Evolutionary conservation across 2,888 invertebrate species (phyloP), one percentile per base, ranked within the genome.

Genomic region (Cactoblastis cactorum): DNA sequence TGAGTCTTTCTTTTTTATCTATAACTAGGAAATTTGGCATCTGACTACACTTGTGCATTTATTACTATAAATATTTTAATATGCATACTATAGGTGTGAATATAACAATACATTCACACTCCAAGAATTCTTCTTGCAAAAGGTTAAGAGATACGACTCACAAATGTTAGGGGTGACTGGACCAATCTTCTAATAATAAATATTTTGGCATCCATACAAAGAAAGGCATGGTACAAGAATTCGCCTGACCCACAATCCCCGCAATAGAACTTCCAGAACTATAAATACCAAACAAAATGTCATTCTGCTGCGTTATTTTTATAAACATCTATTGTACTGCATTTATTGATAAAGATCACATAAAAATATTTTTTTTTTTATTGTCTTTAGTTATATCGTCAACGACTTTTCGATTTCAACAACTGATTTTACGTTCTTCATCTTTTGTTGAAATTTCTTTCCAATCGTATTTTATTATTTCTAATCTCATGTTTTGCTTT

Each of bases 401-500:
- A n/a, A n/a, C n/a, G n/a, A n/a, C 22, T 22, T 22, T 22, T 5
- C 17, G 37, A 37, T 37, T 15, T 37, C 37, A 37, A 8, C 15
- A 15, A 37, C 24, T n/a, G n/a, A n/a, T n/a, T n/a, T n/a, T n/a
- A n/a, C n/a, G n/a, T n/a, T n/a, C n/a, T 32, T 14, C 8, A 35
- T 24, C 35, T 37, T 37, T 14, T 24, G 14, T 43, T 43, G 6
- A 24, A 2, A 24, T 9, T 39, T 19, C n/a, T 17, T 37, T 39
- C n/a, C 8, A 3, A 9, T 22, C 18, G 4, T 4, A 22, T 11
- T 12, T 55, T 54, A 52, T 15, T 35, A 22, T 8, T 14, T 2
- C 14, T 12, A 15, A n/a, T n/a, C n/a, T n/a, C n/a, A n/a, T n/a
- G 58, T 62, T 58, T 59, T 59, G 62, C 63, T 66, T 65, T 63